Base-by-base conservation (phyloP, 2,888 invertebrate genomes). In the Thalpophila matura region DNA sequence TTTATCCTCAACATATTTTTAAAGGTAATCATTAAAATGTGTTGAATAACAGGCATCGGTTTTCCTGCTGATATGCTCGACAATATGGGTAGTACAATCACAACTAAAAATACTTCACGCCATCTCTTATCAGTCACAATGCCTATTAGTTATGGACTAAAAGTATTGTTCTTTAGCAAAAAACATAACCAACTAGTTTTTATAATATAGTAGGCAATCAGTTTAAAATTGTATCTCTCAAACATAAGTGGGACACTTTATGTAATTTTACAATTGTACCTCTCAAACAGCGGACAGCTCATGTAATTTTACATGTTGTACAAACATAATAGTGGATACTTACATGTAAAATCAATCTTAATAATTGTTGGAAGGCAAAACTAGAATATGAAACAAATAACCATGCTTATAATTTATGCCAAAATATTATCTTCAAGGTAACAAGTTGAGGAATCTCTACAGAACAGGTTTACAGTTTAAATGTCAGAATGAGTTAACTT, bases 51-150 rank as follows among this genome's bases (percentile, higher is more conserved):
- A 37, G 14, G 31, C n/a, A 26, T 7, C 18, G 14, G 38, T 78
- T 70, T 77, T 71, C 72, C 79, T 63, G 66, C 33, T 71, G 57
- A 62, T 70, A 65, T 7, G 7, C 50, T n/a, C 16, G 5, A 16
- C 46, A 14, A 22, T 47, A 51, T 53, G 27, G 58, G 57, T 35
- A 35, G 50, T 22, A 50, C 35, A 59, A 73, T 62, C 51, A 61
- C 18, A 16, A 43, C 56, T 75, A 72, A 55, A 71, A 79, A 65
- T 75, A 67, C 47, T 42, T 22, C 53, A 58, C 40, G 26, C 51
- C 53, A 54, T 29, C 31, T 60, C 45, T 50, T 67, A 74, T 63
- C 75, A 74, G 54, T 42, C 14, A 27, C 14, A 12, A 59, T 27
- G 27, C 40, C 10, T 49, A 33, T 56, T 58, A 60, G 27, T 45